Percentiles rank a stretch among this genome's conserved stretches.
Conservation (phyloP, 1,140 invertebrate genomes). For the Trichogramma pretiosum region DNA sequence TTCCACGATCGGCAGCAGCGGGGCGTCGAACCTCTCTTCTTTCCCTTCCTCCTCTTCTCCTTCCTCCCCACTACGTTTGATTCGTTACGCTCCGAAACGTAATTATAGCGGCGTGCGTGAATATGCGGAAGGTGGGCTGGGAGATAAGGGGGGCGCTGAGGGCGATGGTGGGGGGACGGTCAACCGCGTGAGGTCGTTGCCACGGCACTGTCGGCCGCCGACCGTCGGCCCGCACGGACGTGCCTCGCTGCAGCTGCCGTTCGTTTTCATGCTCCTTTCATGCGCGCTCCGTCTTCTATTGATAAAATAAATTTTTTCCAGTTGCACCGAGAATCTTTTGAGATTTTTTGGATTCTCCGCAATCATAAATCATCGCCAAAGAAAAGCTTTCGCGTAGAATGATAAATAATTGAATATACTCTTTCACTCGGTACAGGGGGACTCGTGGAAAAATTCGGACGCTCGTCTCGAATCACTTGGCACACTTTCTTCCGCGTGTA, state of each 20-base stretch:
- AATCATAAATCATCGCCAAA: too few relatives aligned
- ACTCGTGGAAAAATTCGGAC: conserved; percentile 25
- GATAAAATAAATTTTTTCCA: background rate
- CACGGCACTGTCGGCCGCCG: background rate
- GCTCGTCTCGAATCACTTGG: conserved; percentile 35
- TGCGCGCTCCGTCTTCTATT: too few relatives aligned
- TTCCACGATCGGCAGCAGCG: conserved; percentile 21
- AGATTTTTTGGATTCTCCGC: too few relatives aligned
- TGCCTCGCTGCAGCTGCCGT: background rate
- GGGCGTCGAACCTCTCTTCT: conserved; percentile 26
- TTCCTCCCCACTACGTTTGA: conserved; percentile 10
- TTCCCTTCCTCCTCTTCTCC: conserved; percentile 19
- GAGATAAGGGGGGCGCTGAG: background rate
- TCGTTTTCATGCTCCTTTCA: too few relatives aligned
- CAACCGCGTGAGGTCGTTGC: too few relatives aligned
- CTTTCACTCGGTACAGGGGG: conserved; percentile 14
- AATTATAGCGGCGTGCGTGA: background rate
- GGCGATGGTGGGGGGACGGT: too few relatives aligned
- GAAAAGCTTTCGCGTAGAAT: too few relatives aligned
- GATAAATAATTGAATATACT: too few relatives aligned
- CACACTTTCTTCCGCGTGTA: conserved; percentile 41
- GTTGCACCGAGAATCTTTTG: too few relatives aligned
- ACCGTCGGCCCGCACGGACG: background rate
- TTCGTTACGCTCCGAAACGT: background rate
- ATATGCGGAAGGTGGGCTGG: background rate